Base-by-base conservation (phyloP, 2,888 invertebrate species). In the Hyposoter dolosus region DNA sequence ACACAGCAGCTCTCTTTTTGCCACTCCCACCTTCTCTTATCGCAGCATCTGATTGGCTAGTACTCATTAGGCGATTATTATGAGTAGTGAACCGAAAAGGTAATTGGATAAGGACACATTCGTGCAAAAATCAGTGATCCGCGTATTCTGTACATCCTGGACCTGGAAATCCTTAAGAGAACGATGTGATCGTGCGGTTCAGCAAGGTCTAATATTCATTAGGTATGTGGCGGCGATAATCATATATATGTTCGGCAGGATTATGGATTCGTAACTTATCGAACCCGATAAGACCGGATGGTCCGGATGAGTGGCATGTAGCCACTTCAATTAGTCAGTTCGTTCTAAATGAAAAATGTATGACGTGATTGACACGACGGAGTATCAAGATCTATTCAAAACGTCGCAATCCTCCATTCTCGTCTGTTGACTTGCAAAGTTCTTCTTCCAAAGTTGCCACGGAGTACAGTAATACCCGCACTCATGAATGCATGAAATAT, bases 1-100 rank as follows among this genome's bases (percentile, higher is more conserved):
- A n/a, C n/a, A 12, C 60, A 40, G 40, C 5, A 12, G 3, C 60
- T 28, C 28, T 60, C 23, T 19, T 3, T 7, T 28, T 28, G 60
- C 28, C 60, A 60, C 60, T 60, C 60, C 56, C 7, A 56, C 19
- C 23, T 60, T 60, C 9, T 60, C 15, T 28, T 60, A 60, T 60
- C 60, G 15, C 15, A 0, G 60, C 60, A 23, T 12, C 12, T 28
- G 4, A 60, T 60, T 60, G 60, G 60, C 60, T 28, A 15, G 3
- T 23, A 7, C 56, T 23, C 19, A 23, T 53, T n/a, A 7, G 19
- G 19, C 9, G 19, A 53, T 53, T 47, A 53, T 19, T 19, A 53
- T 7, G 9, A 53, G 53, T 9, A 5, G 19, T 53, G 17, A 53
- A 53, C 9, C 9, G 4, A 9, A 19, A 6, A 19, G 19, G 1